Evolutionary conservation across 2,797 vertebrate species (phyloP).

Genomic region (Gambusia yucatana): DNA sequence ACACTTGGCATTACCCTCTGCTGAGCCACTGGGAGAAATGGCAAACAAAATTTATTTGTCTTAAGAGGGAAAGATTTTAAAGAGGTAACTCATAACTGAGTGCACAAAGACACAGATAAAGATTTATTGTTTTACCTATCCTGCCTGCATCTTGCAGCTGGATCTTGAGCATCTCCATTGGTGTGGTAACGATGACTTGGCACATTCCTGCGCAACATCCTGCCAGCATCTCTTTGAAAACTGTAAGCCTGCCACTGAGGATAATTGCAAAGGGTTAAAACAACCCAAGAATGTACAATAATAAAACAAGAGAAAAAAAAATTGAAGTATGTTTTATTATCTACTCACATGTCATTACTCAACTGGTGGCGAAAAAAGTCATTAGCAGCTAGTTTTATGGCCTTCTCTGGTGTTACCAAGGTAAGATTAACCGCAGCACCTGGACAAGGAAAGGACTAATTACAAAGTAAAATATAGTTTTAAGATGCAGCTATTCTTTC

Average conservation of each 20-base stretch:
- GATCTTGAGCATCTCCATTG: slow-evolving; percentile 91
- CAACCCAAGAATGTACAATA: neutral
- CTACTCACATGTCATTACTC: slow-evolving; percentile 81
- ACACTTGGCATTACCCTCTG: slow-evolving; percentile 79
- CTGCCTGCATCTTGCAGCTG: slow-evolving; percentile 88
- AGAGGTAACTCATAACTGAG: neutral
- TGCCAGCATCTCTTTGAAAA: slow-evolving; percentile 86
- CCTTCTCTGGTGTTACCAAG: slow-evolving; percentile 87
- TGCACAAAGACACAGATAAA: neutral
- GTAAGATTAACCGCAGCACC: slow-evolving; percentile 87
- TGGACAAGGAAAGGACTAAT: slow-evolving; percentile 41
- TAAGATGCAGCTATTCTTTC: neutral
- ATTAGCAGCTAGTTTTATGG: slow-evolving; percentile 87
- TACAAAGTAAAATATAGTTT: neutral
- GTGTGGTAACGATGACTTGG: slow-evolving; percentile 86
- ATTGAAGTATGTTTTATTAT: neutral
- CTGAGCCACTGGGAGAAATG: slow-evolving; percentile 76
- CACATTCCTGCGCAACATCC: slow-evolving; percentile 88
- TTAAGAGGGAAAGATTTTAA: neutral
- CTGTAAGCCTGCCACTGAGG: slow-evolving; percentile 75
- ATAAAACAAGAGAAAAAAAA: neutral
- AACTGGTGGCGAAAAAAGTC: slow-evolving; percentile 85
- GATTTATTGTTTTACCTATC: slow-evolving; percentile 69
- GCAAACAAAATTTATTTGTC: neutral
- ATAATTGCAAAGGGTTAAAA: slow-evolving; percentile 8